phyloP scores from a whole-genome alignment of 2,888 invertebrate genomes.

The Andrena praecox region DNA sequence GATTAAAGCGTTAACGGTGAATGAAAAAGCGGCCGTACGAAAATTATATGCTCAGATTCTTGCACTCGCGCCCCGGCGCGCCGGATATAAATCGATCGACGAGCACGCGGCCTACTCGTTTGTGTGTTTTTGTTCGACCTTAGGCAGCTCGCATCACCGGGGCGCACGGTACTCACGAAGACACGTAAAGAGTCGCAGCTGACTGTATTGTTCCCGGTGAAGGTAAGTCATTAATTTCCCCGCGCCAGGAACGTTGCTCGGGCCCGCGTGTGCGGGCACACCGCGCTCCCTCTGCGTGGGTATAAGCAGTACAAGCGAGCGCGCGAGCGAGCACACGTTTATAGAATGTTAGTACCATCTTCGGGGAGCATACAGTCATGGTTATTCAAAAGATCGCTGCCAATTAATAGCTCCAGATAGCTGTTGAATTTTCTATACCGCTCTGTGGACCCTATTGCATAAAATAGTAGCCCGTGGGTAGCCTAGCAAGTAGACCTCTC shows the following conservation, averaged over 20 bases:
- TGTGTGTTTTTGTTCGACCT: constrained; percentile 74
- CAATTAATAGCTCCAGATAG: constrained; percentile 65
- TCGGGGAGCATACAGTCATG: constrained; percentile 45
- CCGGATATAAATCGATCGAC: constrained; percentile 75
- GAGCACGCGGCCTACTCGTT: constrained; percentile 38
- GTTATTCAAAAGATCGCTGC: constrained; percentile 64
- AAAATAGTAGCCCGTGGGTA: no score
- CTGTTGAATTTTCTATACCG: not conserved
- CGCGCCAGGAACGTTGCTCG: constrained; percentile 76
- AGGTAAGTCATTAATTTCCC: constrained; percentile 83
- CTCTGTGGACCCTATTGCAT: no score
- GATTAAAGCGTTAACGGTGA: constrained; percentile 33
- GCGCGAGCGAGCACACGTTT: constrained; percentile 37
- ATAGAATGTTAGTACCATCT: constrained; percentile 49
- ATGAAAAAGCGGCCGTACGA: constrained; percentile 57
- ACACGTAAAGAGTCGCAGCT: constrained; percentile 75
- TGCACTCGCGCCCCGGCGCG: constrained; percentile 55
- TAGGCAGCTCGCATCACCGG: constrained; percentile 71
- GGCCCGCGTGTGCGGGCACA: constrained; percentile 15
- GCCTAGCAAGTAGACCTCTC: no score
- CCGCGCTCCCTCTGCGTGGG: not conserved
- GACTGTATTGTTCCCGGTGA: constrained; percentile 80
- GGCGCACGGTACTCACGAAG: constrained; percentile 69
- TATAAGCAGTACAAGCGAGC: not conserved
- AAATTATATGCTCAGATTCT: constrained; percentile 69